Base-by-base conservation (phyloP, 2,888 invertebrate species). In the Yponomeuta plumbellus region DNA sequence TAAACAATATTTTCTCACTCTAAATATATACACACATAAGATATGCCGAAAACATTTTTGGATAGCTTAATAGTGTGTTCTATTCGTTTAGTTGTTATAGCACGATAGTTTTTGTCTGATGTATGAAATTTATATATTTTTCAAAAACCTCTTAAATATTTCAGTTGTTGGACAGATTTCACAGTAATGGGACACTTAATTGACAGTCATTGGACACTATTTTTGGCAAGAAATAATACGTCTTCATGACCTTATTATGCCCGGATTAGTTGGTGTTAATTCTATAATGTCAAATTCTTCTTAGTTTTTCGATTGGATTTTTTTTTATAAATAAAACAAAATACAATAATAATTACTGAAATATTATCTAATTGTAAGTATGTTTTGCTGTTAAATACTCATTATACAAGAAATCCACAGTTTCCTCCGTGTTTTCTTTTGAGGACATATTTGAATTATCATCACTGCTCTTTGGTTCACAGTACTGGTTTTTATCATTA, bases 151-250 rank as follows among this genome's bases (percentile, higher is more conserved):
- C 23, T 61, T 61, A 59, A 26, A 17, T 23, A 23, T 20, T 56
- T 56, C 21, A 65, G 26, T 56, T 23, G 22, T 65, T 62, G 56
- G 57, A 62, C 66, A 66, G 39, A 63, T 57, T 62, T 63, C 2
- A 57, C 57, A 21, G 62, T 63, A 21, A 66, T 56, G 52, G 66
- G 57, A 66, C 66, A 62, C 58, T 17, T 44, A 62, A 34, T 62
- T 57, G 56, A 66, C 62, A 66, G 62, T 66, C 52, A 66, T 66
- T 66, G 66, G 66, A 66, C 63, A 57, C 34, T 66, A 23, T 66
- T 23, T 56, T 62, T 66, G 22, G 44, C 39, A 44, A 11, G 44
- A 59, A 23, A 44, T 66, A 26, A 61, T 66, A 52, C 23, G 59
- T 61, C 52, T 61, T 44, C 44, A 66, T 40, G 23, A 66, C 23